Evolutionary conservation across 2,797 vertebrate species (phyloP), one percentile per base, ranked within the genome.

Genomic region (Periparus ater): DNA sequence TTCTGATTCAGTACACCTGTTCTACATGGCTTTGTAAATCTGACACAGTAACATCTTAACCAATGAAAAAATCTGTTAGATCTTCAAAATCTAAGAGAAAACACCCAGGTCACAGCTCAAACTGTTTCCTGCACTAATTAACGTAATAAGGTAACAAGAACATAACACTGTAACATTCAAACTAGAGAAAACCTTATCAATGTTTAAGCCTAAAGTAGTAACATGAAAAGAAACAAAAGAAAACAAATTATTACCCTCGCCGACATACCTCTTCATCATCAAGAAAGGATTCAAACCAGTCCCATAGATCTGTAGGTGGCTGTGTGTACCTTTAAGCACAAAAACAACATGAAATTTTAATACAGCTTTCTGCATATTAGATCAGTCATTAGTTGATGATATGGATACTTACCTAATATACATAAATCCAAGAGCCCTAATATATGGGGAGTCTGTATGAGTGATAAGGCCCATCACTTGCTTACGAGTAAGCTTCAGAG

Each of bases 231-330:
- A 97, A 97, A 95, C 95, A 97, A 96, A 97, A 98, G 93, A 98
- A 98, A 98, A 96, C 91, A 96, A 98, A 98, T 96, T 97, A 99
- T 99, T 99, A 99, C 99, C 99, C 99, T 99, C 95, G 97, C 71
- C 91, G 99, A 99, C 99, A 99, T 99, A 99, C 99, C 99, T 99
- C 99, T 98, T 99, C 99, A 98, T 99, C 99, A 98, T 99, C 99
- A 98, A 99, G 98, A 98, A 99, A 99, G 94, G 98, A 98, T 96
- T 99, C 99, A 98, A 99, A 99, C 99, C 99, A 99, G 93, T 99
- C 99, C 97, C 99, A 98, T 57, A 99, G 98, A 97, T 99, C 99
- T 97, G 99, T 97, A 95, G 99, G 99, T 63, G 99, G 99, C 60
- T 99, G 99, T 96, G 99, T 99, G 96, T 99, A 99, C 98, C 99